These are phyloP conservation scores for Peromyscus nudipes DNA, from an alignment of 2,797 vertebrate species.

Conservation along the genomic window DNA sequence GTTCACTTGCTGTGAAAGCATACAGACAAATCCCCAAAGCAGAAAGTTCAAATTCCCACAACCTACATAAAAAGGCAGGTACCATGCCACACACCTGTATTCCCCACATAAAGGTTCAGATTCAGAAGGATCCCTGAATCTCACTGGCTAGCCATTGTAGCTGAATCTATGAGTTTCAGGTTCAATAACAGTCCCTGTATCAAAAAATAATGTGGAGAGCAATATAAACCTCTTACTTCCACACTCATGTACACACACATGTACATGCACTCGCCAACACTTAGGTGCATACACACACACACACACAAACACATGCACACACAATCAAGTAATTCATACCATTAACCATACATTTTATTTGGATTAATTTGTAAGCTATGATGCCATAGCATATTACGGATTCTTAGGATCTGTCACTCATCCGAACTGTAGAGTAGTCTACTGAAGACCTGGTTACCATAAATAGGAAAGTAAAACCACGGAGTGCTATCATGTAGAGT, in stretches of 20 bases:
- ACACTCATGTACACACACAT: background rate
- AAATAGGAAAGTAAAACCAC: background rate
- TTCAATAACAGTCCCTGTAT: background rate
- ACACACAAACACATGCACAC: background rate
- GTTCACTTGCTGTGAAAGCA: background rate
- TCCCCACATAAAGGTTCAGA: background rate
- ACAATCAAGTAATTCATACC: background rate
- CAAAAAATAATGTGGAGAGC: background rate
- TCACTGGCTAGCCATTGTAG: background rate
- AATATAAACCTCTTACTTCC: background rate
- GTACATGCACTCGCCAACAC: background rate
- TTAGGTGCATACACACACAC: background rate
- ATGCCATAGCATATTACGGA: background rate
- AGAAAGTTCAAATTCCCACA: background rate
- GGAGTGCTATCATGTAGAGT: background rate
- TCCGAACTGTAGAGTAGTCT: background rate
- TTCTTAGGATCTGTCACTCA: background rate
- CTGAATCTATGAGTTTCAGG: background rate
- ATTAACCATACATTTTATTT: background rate
- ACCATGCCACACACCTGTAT: background rate
- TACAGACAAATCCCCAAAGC: background rate
- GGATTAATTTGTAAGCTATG: background rate
- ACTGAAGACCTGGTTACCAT: background rate
- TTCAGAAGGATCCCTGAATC: background rate
- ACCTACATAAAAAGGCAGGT: background rate